Base-by-base conservation (phyloP, 2,888 invertebrate species). In the Alitta virens region DNA sequence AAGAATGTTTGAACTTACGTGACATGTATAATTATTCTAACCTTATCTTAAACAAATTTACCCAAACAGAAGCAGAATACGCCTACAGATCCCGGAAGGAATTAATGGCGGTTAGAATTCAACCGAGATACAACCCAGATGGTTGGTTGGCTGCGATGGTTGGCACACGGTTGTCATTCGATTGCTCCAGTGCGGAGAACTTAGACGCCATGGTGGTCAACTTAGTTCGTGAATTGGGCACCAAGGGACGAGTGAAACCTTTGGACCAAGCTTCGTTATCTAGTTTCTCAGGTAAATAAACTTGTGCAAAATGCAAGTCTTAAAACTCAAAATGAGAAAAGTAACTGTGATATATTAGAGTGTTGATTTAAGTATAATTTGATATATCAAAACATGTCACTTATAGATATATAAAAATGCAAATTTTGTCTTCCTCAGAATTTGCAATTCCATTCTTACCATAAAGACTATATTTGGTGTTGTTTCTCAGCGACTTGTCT, bases 111-210 rank as follows among this genome's bases (percentile, higher is more conserved):
- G 60, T 80, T 3, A 68, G 75, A 5, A 63, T 78, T 16, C 76
- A 79, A 68, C 60, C 65, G 7, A 67, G 71, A 1, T 80, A 78
- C 65, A 63, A 69, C 18, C 76, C 79, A 3, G 78, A 78, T 65
- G 79, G 79, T n/a, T 80, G 79, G 79, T 68, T 80, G 27, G 77
- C 76, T 1, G 71, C 74, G 52, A 63, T 79, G 46, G 72, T 76
- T 5, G 77, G 77, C 5, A 73, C 74, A 16, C 67, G 70, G 9
- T 67, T 78, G 23, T 76, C 75, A 60, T 79, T 78, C 60, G 75
- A 79, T 63, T 70, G 78, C 63, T 73, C 71, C 56, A 60, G 65
- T 1, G 72, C 72, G 5, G 70, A 68, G 7, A 68, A 66, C 25
- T 58, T 74, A 0, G 74, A 75, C 9, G 50, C 49, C 25, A 71